Evolutionary conservation across 1,140 invertebrate genomes (phyloP), one percentile per base, ranked within the genome.

Genomic region (Drosophila orena): DNA sequence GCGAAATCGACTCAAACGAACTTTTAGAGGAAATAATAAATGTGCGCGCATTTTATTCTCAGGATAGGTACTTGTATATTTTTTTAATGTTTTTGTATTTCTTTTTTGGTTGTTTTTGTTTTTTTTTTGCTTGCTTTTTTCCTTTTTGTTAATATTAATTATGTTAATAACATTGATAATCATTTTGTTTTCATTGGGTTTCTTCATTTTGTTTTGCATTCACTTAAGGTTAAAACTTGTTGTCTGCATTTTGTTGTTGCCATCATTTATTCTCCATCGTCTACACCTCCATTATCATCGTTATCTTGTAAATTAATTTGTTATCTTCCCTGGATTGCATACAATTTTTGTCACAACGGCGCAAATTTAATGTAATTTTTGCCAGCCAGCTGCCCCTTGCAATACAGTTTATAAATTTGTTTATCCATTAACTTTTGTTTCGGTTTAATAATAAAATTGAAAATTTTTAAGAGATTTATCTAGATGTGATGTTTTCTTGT

Each of bases 161-260:
- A 88, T 88, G 83, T 88, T 89, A 88, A 88, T 88, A 88, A 88
- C 83, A 88, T 88, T 88, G 84, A 88, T 88, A 88, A 88, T 88
- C 78, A 73, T 84, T 81, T 78, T 53, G 56, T 71, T 78, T 78
- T 72, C 53, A 69, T 77, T 69, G 74, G 75, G 60, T 79, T 73
- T 61, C 56, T 17, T 62, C 50, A 17, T 64, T 74, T 75, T 80
- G 46, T 76, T 81, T 77, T 76, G 72, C 60, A 56, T 81, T 85
- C 62, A 74, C 84, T 88, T 88, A 88, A 88, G 70, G 75, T 79
- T 88, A 88, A 88, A 88, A 83, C 76, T 81, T 86, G 44, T 77
- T 84, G 73, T 77, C 81, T 86, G 77, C 81, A 70, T 70, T 78
- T 54, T 73, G 66, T 69, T 60, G 53, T 66, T 85, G 57, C 52